These are phyloP conservation scores for Leptinotarsa tumamoca DNA, from an alignment of 2,888 invertebrate genomes.

Conservation along the genomic window DNA sequence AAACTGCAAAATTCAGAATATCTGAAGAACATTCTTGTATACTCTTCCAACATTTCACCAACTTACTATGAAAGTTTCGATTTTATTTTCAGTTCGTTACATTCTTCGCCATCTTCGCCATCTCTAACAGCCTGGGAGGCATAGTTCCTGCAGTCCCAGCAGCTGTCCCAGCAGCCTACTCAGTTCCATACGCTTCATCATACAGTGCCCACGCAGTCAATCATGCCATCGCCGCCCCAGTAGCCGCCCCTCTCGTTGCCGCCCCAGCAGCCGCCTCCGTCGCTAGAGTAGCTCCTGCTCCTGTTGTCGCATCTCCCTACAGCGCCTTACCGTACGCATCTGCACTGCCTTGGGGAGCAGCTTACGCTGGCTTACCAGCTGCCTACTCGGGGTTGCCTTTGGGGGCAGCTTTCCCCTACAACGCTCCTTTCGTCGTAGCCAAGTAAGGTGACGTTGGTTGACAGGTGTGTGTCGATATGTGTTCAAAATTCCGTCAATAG, in stretches of 20 bases:
- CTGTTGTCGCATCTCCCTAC: constrained; percentile 31
- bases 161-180: constrained; percentile 69
- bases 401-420: constrained; percentile 31
- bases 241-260: constrained; percentile 57
- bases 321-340: constrained; percentile 22
- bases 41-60: no score
- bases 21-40: no score
- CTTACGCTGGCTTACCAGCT: constrained; percentile 24
- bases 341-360: neutral
- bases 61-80: neutral
- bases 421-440: neutral
- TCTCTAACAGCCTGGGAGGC: constrained; percentile 58
- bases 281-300: constrained; percentile 30
- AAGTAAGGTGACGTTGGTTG: neutral
- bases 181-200: constrained; percentile 81
- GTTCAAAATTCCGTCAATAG: neutral
- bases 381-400: constrained; percentile 28
- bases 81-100: constrained; percentile 48
- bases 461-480: neutral
- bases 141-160: constrained; percentile 57
- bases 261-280: constrained; percentile 27
- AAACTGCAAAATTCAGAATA: no score
- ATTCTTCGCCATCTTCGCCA: constrained; percentile 45
- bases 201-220: constrained; percentile 82
- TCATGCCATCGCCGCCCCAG: constrained; percentile 80